Conservation (phyloP, 2,888 invertebrate genomes). For the Eupeodes luniger region DNA sequence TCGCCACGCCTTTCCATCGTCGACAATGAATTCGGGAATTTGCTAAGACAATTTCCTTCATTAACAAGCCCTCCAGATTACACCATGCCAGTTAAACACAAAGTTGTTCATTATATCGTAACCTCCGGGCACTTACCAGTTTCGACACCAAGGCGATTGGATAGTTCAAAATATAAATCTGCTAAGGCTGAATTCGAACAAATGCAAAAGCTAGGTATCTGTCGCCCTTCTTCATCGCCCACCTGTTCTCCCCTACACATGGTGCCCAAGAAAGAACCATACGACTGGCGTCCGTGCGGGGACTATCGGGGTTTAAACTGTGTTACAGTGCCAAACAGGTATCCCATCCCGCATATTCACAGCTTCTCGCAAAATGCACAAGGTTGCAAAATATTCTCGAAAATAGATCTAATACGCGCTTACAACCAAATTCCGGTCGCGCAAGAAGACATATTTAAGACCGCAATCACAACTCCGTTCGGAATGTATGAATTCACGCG, state of each 20-base stretch:
- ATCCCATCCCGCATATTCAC: too few species aligned
- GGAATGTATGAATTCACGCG: not conserved
- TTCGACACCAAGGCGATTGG: not conserved
- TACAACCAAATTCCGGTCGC: too few species aligned
- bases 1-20: not conserved
- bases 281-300: too few species aligned
- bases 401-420: too few species aligned
- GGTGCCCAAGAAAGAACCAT: too few species aligned
- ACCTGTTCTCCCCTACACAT: too few species aligned
- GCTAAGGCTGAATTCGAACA: not conserved
- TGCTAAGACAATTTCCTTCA: not conserved
- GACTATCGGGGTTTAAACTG: too few species aligned
- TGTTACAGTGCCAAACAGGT: too few species aligned
- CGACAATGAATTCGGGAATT: not conserved
- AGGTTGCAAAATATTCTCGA: too few species aligned
- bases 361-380: too few species aligned
- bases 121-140: not conserved
- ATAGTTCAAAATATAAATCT: not conserved
- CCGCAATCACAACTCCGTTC: constrained; percentile 6
- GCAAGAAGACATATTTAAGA: not conserved
- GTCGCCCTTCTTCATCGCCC: too few species aligned
- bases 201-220: too few species aligned
- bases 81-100: not conserved
- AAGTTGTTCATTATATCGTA: not conserved
- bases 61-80: not conserved